Conservation (phyloP, 2,888 invertebrate genomes). For the Zelleria hepariella region DNA sequence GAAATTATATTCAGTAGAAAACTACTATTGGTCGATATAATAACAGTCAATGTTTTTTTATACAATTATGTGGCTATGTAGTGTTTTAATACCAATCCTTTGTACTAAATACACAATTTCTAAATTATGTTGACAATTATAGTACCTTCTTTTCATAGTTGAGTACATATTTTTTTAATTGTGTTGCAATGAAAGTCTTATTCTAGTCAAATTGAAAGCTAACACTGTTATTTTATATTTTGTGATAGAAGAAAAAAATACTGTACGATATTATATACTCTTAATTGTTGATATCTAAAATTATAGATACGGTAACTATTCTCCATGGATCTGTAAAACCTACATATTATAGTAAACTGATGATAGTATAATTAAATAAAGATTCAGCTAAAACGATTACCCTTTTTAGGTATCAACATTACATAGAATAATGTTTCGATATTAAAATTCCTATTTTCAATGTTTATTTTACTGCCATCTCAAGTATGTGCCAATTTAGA, state of each 20-base stretch:
- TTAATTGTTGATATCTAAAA: neutral
- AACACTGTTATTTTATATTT: neutral
- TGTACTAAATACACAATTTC: too few relatives aligned
- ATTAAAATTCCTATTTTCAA: neutral
- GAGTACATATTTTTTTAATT: neutral
- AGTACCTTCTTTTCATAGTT: neutral
- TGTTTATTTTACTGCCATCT: neutral
- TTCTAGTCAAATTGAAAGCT: neutral
- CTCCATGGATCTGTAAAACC: too few relatives aligned
- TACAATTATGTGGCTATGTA: neutral
- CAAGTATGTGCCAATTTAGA: slow-evolving; percentile 1
- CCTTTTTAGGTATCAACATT: neutral
- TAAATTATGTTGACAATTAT: too few relatives aligned
- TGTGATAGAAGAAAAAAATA: neutral
- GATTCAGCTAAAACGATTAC: too few relatives aligned
- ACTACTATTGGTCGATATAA: neutral
- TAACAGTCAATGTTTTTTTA: neutral
- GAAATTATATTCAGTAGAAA: neutral
- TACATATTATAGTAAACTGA: too few relatives aligned
- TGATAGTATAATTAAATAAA: too few relatives aligned
- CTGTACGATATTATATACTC: neutral
- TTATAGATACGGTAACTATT: too few relatives aligned
- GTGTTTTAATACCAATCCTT: too few relatives aligned
- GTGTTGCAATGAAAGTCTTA: neutral
- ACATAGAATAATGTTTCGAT: neutral